Conservation (phyloP, 2,797 vertebrate species). For the Sebastes minor region DNA sequence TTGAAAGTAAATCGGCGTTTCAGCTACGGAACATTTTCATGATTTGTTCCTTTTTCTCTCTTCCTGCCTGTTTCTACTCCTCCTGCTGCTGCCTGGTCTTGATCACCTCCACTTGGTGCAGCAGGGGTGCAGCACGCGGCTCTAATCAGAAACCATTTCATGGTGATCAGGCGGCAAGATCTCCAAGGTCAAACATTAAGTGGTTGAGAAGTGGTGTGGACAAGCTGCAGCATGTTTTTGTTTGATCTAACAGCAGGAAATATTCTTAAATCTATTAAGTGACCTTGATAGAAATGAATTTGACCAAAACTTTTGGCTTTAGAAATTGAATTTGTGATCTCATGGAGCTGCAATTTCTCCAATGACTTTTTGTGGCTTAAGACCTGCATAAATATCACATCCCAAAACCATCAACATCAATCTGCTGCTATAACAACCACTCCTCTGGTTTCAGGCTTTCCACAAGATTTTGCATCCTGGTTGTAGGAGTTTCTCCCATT, state of each 20-base stretch:
- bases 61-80: not conserved
- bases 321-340: not conserved
- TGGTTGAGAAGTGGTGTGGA: not conserved
- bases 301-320: not conserved
- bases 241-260: not conserved
- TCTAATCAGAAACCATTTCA: constrained; percentile 27
- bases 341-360: not conserved
- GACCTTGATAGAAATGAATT: not conserved
- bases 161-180: not conserved
- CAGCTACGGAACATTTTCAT: not conserved
- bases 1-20: not conserved
- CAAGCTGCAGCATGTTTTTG: not conserved
- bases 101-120: constrained; percentile 7
- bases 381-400: not conserved
- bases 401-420: not conserved
- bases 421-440: not conserved
- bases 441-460: not conserved
- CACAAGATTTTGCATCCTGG: not conserved
- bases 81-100: not conserved
- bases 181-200: constrained; percentile 6
- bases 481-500: not conserved
- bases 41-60: not conserved
- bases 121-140: not conserved
- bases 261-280: not conserved
- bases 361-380: not conserved